Percentiles rank a stretch among this genome's conserved stretches.
Conservation (phyloP, 2,113 vertebrate genomes). For the Dendrocopos noguchii region DNA sequence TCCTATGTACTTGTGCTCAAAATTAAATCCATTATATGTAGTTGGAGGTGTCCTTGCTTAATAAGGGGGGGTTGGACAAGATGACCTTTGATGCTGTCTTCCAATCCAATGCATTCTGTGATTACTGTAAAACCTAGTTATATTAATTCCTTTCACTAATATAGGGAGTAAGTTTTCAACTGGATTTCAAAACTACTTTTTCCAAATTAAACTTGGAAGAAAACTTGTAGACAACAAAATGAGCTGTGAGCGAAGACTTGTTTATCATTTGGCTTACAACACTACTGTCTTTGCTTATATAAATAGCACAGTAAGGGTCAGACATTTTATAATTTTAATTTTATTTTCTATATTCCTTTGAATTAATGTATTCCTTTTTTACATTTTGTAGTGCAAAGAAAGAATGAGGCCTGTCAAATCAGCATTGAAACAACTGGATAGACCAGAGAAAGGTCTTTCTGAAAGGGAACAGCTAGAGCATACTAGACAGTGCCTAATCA, state of each 20-base stretch:
- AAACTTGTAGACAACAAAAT: background rate
- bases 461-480: constrained; percentile 98
- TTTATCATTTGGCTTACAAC: background rate
- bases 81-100: no score
- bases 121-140: background rate
- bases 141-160: constrained; percentile 11
- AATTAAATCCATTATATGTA: background rate
- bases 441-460: constrained; percentile 96
- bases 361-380: constrained; percentile 29
- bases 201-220: constrained; percentile 5
- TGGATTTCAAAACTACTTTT: constrained; percentile 34
- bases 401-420: constrained; percentile 97
- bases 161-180: constrained; percentile 23
- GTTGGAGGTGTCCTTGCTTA: no score
- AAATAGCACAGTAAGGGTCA: background rate
- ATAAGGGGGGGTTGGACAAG: no score
- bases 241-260: background rate
- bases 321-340: background rate
- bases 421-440: constrained; percentile 94
- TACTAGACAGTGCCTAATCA: constrained; percentile 95
- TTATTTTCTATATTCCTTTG: background rate
- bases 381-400: constrained; percentile 91
- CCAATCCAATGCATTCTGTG: no score
- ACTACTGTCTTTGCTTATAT: background rate
- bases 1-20: background rate